Evolutionary conservation across 2,888 invertebrate species (phyloP), one percentile per base, ranked within the genome.

Genomic region (Brassicogethes aeneus): DNA sequence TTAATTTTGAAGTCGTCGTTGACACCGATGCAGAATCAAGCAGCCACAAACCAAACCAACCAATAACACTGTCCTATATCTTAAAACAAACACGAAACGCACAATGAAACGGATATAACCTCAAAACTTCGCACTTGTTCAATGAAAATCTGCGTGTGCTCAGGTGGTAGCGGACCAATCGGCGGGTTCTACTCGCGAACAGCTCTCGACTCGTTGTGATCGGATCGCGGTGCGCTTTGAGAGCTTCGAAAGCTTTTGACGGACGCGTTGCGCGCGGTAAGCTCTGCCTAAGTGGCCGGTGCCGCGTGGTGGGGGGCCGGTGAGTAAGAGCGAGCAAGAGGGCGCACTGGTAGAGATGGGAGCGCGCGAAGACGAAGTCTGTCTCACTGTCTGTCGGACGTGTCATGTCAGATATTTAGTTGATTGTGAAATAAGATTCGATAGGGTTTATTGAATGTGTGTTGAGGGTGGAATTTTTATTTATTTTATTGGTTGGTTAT

Each of bases 341-440:
- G 46, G 51, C 53, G 36, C 42, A 46, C 44, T 44, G 35, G 41
- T 16, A 42, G 43, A 42, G 47, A 58, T 48, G 59, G 60, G 59
- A 59, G 57, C 51, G 51, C 46, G 50, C 36, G 52, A 56, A 53
- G 54, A 52, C 56, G 55, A 54, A 57, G 57, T 55, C 54, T 54
- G 59, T 59, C 57, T 55, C 55, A 54, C 56, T 58, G 55, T 57
- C 60, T 59, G 61, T 60, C 59, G 55, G 54, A 59, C 56, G 57
- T 54, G 56, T 57, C 60, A 58, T 51, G 53, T 59, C 57, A 56
- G 58, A 57, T 57, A 54, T 59, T 59, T 54, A 50, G 56, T 46
- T 41, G 41, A 40, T 37, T 33, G 40, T 40, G 53, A 57, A 56
- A 52, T 53, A 50, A 54, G 51, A 51, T 46, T 48, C 44, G 48